Conservation (phyloP, 53 echinoderm and acorn worm genomes). For the Temnopleurus reevesii region DNA sequence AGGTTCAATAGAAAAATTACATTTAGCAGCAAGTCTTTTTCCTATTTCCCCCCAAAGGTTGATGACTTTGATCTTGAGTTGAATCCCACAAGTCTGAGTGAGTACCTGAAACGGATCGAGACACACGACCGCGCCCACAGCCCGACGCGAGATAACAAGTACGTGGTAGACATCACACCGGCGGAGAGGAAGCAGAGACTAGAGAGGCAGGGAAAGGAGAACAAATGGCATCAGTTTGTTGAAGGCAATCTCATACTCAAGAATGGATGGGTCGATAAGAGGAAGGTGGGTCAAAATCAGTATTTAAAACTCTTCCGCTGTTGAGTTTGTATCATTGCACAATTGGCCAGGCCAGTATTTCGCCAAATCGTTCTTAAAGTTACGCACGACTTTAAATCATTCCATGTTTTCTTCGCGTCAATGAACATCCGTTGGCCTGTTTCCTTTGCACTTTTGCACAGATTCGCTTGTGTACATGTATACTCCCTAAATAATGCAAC, state of each 20-base stretch:
- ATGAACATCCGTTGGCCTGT: too few relatives aligned
- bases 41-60: constrained; percentile 30
- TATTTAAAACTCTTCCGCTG: too few relatives aligned
- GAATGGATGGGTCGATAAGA: constrained; percentile 92
- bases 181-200: constrained; percentile 72
- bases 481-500: too few relatives aligned
- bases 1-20: too few relatives aligned
- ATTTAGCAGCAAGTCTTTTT: too few relatives aligned
- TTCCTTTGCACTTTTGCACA: too few relatives aligned
- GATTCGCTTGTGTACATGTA: too few relatives aligned
- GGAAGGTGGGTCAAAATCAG: constrained; percentile 70
- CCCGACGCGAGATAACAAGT: constrained; percentile 71
- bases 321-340: too few relatives aligned
- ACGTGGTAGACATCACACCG: constrained; percentile 69
- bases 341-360: too few relatives aligned
- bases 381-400: too few relatives aligned
- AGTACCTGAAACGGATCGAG: constrained; percentile 78
- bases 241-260: constrained; percentile 92
- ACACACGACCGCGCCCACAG: constrained; percentile 60
- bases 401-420: too few relatives aligned
- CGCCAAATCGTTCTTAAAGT: too few relatives aligned
- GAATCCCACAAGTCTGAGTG: constrained; percentile 65
- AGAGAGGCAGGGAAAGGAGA: constrained; percentile 79
- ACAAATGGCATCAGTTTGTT: constrained; percentile 96
- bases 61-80: constrained; percentile 82